phyloP scores from a whole-genome alignment of 2,888 invertebrate genomes.

The Linnaemya vulpina region DNA sequence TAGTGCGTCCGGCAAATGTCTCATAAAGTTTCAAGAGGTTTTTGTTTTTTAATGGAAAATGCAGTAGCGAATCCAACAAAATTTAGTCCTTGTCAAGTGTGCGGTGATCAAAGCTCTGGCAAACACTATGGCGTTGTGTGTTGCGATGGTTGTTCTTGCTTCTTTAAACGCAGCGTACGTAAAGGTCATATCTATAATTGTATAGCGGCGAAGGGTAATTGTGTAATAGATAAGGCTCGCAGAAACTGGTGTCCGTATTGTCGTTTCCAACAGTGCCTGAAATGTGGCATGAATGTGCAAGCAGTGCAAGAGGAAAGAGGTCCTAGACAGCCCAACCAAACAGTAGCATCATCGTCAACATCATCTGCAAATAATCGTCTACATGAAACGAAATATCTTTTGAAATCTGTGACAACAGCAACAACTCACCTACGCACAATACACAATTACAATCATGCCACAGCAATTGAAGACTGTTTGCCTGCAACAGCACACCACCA shows the following conservation, averaged over 20 bases:
- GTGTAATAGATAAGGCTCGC: conserved; percentile 90
- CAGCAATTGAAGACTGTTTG: not conserved
- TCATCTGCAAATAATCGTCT: not conserved
- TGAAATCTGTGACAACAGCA: conserved; percentile 16
- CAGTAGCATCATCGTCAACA: not conserved
- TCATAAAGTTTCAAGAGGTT: conserved; percentile 51
- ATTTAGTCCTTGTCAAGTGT: conserved; percentile 86
- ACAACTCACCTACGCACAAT: conserved; percentile 44
- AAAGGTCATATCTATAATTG: conserved; percentile 89
- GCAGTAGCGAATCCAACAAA: conserved; percentile 16
- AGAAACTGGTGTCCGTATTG: conserved; percentile 95
- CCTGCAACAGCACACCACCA: conserved; percentile 8
- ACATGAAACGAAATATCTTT: conserved; percentile 14
- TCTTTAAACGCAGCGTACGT: conserved; percentile 92
- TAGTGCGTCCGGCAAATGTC: conserved; percentile 6
- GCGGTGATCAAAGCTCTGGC: conserved; percentile 92
- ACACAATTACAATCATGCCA: conserved; percentile 28
- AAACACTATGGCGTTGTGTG: conserved; percentile 93
- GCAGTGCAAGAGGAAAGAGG: conserved; percentile 94
- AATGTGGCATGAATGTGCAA: conserved; percentile 90
- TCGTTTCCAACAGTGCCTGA: conserved; percentile 89
- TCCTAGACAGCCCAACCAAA: conserved; percentile 84
- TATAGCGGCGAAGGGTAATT: conserved; percentile 89
- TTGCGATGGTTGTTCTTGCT: conserved; percentile 95
- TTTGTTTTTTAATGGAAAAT: conserved; percentile 47